These are phyloP conservation scores for Gouania willdenowi DNA, from an alignment of 2,797 vertebrate genomes.

Conservation along the genomic window DNA sequence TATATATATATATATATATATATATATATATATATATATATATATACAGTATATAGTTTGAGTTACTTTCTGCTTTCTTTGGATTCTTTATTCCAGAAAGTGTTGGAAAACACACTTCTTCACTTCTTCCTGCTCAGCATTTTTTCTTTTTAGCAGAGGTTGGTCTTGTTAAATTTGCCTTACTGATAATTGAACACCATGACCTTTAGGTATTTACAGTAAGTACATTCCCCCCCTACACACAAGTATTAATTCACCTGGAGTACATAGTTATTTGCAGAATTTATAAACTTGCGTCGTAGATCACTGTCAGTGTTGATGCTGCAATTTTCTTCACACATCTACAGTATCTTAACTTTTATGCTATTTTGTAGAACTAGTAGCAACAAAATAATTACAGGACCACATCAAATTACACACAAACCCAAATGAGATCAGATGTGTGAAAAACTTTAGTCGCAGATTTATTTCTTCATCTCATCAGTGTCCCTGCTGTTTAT, in stretches of 20 bases:
- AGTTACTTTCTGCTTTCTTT: no score
- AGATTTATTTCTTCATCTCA: slow-evolving; percentile 14
- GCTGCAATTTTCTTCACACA: slow-evolving; percentile 4
- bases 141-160: background rate
- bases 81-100: background rate
- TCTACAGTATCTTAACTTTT: no score
- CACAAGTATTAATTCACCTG: background rate
- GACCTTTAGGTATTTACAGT: background rate
- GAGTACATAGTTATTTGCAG: background rate
- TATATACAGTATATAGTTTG: no score
- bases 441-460: background rate
- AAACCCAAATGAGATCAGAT: background rate
- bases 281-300: background rate
- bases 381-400: no score
- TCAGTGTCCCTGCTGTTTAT: background rate
- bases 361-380: background rate
- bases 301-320: slow-evolving; percentile 6
- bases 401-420: background rate
- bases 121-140: background rate
- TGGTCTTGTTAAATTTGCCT: background rate
- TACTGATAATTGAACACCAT: background rate
- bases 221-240: background rate
- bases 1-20: no score
- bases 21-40: no score
- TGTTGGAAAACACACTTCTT: background rate